Base-by-base conservation (phyloP, 2,797 vertebrate species). In the Hypotaenidia okinawae region DNA sequence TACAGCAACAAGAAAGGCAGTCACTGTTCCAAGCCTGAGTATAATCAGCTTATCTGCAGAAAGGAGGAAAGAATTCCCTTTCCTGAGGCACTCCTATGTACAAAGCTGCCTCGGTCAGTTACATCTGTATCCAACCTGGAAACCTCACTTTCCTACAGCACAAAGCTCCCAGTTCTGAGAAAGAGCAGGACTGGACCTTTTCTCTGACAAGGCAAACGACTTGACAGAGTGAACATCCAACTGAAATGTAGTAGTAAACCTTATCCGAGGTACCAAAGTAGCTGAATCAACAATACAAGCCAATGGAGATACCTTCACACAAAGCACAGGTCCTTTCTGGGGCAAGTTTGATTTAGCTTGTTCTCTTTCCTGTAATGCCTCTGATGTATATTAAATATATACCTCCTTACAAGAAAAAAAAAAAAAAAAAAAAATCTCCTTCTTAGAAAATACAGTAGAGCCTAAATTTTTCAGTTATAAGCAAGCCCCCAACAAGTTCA, bases 1-100 rank as follows among this genome's bases (percentile, higher is more conserved):
- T 87, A 91, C 63, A 86, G 55, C 37, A 94, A 95, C 58, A 78
- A 94, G 54, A 74, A 74, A 94, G 28, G 41, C 88, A 87, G 68
- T 8, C 52, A 78, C 62, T 75, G 69, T 81, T 92, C 64, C 76
- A 90, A 45, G 80, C 15, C 41, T 27, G 22, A 70, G 54, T 41
- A 52, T 89, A 94, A 94, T 75, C 85, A 80, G 79, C 77, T 95
- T 93, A 90, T 69, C 69, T 77, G 68, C 82, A 93, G 27, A 32
- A 82, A 57, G 63, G 28, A 91, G 63, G 64, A 95, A 80, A 75
- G 41, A 90, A 94, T 69, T 90, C 74, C 41, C 58, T 41, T 73
- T 92, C 82, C 75, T 92, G 58, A 62, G 55, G 85, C 58, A n/a
- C 32, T 78, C 52, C 33, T 27, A 39, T 15, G 13, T 64, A 70